Percentiles rank a stretch among this genome's conserved stretches.
phyloP scores from a whole-genome alignment of 1,140 invertebrate species.

The Formica exsecta region DNA sequence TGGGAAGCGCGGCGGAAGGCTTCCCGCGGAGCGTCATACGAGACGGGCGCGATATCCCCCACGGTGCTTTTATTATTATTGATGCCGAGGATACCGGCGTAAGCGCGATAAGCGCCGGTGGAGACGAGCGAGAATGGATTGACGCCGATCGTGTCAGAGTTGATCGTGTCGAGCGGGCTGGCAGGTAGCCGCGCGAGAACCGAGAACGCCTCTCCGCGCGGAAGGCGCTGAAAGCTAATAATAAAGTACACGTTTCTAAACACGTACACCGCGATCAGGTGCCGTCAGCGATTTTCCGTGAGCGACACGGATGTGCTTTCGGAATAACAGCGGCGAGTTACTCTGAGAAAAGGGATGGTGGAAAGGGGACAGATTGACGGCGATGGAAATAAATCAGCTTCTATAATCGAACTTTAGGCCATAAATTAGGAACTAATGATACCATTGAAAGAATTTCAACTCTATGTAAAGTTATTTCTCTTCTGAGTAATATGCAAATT shows the following conservation, averaged over 20 bases:
- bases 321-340: slow-evolving; percentile 27
- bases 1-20: slow-evolving; percentile 63
- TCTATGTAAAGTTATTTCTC: neutral
- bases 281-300: slow-evolving; percentile 57
- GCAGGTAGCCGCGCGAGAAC: neutral
- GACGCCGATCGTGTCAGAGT: slow-evolving; percentile 46
- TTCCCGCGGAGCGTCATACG: slow-evolving; percentile 62
- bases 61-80: slow-evolving; percentile 60
- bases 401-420: neutral
- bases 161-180: slow-evolving; percentile 28
- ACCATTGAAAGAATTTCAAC: neutral
- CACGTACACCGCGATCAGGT: slow-evolving; percentile 33
- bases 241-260: slow-evolving; percentile 51
- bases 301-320: slow-evolving; percentile 48
- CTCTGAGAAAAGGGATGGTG: neutral
- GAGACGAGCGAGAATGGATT: slow-evolving; percentile 57
- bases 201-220: slow-evolving; percentile 18
- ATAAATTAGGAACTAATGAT: slow-evolving; percentile 6
- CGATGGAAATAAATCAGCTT: slow-evolving; percentile 49
- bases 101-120: slow-evolving; percentile 50
- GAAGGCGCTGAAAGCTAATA: slow-evolving; percentile 53
- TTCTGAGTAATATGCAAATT: neutral
- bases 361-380: slow-evolving; percentile 17
- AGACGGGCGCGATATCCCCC: slow-evolving; percentile 61
- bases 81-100: slow-evolving; percentile 49